Evolutionary conservation across 2,113 vertebrate species (phyloP).

Genomic region (Erpornis zantholeuca): DNA sequence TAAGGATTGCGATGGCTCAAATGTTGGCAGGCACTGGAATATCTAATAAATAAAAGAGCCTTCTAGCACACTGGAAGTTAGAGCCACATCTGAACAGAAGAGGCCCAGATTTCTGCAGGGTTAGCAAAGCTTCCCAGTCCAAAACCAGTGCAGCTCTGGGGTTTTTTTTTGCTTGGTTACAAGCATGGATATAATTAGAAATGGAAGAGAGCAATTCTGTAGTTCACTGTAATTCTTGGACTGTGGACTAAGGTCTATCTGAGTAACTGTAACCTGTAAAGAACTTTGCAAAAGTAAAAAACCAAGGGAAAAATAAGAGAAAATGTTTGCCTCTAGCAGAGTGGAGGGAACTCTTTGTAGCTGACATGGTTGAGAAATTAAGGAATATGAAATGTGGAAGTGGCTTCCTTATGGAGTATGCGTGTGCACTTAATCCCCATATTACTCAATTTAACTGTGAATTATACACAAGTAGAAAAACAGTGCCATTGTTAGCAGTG

Average conservation of each 20-base stretch:
- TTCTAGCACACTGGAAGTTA: neutral
- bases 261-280: neutral
- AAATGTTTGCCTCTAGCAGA: neutral
- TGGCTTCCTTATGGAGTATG: neutral
- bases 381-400: neutral
- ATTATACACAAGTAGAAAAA: neutral
- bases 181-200: neutral
- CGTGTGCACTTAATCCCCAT: neutral
- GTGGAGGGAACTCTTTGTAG: neutral
- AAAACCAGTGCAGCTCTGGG: neutral
- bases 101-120: neutral
- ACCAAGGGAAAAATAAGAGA: neutral
- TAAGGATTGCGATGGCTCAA: neutral
- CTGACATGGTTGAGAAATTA: neutral
- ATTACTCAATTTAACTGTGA: neutral
- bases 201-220: neutral
- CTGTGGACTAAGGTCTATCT: neutral
- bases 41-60: slow-evolving; percentile 11
- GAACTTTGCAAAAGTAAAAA: neutral
- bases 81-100: slow-evolving; percentile 5
- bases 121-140: slow-evolving; percentile 8
- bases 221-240: neutral
- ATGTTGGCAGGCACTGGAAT: neutral
- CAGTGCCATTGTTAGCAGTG: neutral
- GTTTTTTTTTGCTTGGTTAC: neutral